Evolutionary conservation across 2,888 invertebrate species (phyloP).

Genomic region (Brenthis daphne): DNA sequence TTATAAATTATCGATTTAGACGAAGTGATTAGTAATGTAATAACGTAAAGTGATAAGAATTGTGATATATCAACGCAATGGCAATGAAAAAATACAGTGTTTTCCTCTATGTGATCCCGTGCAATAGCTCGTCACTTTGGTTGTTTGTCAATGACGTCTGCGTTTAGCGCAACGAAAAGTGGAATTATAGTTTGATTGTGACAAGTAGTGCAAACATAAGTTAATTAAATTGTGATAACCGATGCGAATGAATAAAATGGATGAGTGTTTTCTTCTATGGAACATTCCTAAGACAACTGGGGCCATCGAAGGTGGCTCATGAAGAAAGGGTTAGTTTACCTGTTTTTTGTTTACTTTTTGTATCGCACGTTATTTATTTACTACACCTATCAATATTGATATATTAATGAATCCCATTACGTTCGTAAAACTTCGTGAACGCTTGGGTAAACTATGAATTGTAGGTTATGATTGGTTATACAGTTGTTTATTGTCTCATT

Average conservation of each 20-base stretch:
- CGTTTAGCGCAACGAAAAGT: constrained; percentile 82
- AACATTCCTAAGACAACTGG: constrained; percentile 73
- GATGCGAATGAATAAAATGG: constrained; percentile 78
- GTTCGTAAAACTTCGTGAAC: constrained; percentile 26
- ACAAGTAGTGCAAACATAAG: constrained; percentile 78
- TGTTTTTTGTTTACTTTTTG: constrained; percentile 60
- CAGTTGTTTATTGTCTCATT: constrained; percentile 56
- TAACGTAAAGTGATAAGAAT: constrained; percentile 76
- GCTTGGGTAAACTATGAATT: constrained; percentile 32
- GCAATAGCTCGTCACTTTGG: constrained; percentile 79
- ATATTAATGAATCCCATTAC: constrained; percentile 5
- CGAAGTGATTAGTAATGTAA: constrained; percentile 70
- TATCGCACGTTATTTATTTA: constrained; percentile 18
- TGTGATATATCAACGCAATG: constrained; percentile 76
- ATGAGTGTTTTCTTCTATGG: constrained; percentile 74
- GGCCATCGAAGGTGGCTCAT: constrained; percentile 79
- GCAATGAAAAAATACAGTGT: constrained; percentile 71
- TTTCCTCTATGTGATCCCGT: constrained; percentile 77
- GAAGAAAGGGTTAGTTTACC: constrained; percentile 81
- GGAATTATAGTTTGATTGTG: constrained; percentile 80
- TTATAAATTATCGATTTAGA: constrained; percentile 73
- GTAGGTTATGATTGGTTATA: constrained; percentile 62
- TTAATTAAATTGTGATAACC: constrained; percentile 71
- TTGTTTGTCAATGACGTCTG: constrained; percentile 83
- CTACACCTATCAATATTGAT: constrained; percentile 10